Base-by-base conservation (phyloP, 2,113 vertebrate genomes). In the Colinus virginianus region DNA sequence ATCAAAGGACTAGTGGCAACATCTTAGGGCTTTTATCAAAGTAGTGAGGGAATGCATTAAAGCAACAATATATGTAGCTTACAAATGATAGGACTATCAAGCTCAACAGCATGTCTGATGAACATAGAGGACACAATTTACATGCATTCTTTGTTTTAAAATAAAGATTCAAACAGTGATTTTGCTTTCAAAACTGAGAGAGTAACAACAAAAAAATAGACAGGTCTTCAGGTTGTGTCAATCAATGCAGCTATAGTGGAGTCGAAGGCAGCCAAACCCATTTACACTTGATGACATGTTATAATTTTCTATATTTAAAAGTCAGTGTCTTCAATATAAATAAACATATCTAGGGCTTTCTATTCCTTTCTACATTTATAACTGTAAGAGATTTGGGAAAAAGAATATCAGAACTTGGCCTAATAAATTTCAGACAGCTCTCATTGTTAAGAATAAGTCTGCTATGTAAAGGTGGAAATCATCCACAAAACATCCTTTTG, bases 21-120 rank as follows among this genome's bases (percentile, higher is more conserved):
- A 94, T 98, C 97, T 97, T 97, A 97, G 94, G 96, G 93, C 97
- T 98, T 98, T 98, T 97, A 97, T 98, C 97, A 98, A 97, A 98
- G 97, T 96, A 97, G 97, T 97, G 68, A 98, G 92, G 91, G 97
- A 98, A 98, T 97, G 97, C 97, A 98, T 98, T 97, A 98, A 97
- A 97, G 97, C 96, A 97, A 97, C 96, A 97, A 97, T 97, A 94
- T 88, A 95, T 80, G 84, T 91, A 91, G 82, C 87, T 84, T 94
- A 95, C 92, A 94, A 97, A 96, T 97, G 95, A 96, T 71, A 83
- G 88, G 90, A 96, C 95, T 97, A 77, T 93, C 93, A 97, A 96
- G 96, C 95, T 95, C 96, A 96, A 76, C 90, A 88, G 66, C 74
- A 84, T 91, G 74, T 94, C 91, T 95, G 94, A 96, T 84, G 93